Evolutionary conservation across 2,113 vertebrate genomes (phyloP), one percentile per base, ranked within the genome.

Genomic region (Rhynchopsitta pachyrhyncha): DNA sequence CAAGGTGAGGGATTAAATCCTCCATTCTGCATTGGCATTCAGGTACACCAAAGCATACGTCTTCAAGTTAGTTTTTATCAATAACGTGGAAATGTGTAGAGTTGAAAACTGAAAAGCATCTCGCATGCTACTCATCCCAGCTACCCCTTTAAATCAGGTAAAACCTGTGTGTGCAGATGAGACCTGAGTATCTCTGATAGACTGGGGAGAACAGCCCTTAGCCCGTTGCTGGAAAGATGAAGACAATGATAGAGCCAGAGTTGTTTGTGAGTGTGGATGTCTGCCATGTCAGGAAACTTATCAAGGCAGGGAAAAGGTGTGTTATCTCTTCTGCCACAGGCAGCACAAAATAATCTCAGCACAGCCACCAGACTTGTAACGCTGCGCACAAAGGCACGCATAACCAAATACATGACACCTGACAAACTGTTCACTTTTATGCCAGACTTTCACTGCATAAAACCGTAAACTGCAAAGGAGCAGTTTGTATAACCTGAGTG

Each of bases 161-260:
- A 31, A 68, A 92, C 20, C 33, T 52, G 1, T 33, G 13, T 41
- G 49, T 60, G 35, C 66, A 69, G 66, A n/a, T 1, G 1, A 77
- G n/a, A 24, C 44, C 64, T 41, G 2, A 66, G 23, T 47, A 28
- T 39, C 53, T 52, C 74, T 41, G 47, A 39, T 22, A 49, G 46
- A 27, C 27, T 29, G 3, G 1, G 4, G 5, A 9, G 5, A 69
- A 55, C 33, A 23, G 39, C n/a, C 49, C 31, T 87, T 52, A 74
- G 63, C 57, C 17, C 37, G 27, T 76, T 49, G 31, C 55, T 67
- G 71, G 57, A 42, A 67, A 76, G 31, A 75, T 29, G 50, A 57
- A 0, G 2, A 16, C 0, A 2, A 52, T 27, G 77, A 52, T 23
- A 69, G 52, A 77, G 39, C 27, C 2, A 3, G 50, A 46, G 31